Conservation (phyloP, 2,888 invertebrate genomes). For the Lypha dubia region DNA sequence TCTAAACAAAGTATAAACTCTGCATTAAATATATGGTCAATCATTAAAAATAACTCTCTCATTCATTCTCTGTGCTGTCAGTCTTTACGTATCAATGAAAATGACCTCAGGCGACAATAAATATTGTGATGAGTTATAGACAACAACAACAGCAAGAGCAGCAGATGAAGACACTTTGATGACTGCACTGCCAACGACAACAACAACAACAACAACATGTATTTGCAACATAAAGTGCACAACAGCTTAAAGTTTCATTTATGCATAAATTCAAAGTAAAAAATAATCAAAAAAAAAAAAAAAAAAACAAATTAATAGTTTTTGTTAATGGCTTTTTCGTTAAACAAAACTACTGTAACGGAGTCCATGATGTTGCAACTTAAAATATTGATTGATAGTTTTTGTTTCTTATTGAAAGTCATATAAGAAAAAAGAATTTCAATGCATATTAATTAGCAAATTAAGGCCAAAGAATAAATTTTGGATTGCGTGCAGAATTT, state of each 20-base stretch:
- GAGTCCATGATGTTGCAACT: slow-evolving; percentile 30
- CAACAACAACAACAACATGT: background rate
- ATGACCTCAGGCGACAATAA: slow-evolving; percentile 68
- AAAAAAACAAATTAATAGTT: slow-evolving; percentile 39
- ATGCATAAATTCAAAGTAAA: background rate
- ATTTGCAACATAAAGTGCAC: background rate
- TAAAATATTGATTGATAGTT: slow-evolving; percentile 66
- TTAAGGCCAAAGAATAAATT: slow-evolving; percentile 25
- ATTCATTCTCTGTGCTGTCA: background rate
- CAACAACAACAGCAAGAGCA: background rate
- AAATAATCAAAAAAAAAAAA: background rate
- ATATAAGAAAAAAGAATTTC: slow-evolving; percentile 32
- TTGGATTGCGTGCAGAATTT: background rate
- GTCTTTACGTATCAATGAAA: slow-evolving; percentile 45
- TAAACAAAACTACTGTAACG: background rate
- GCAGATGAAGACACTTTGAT: background rate
- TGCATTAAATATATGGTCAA: slow-evolving; percentile 38
- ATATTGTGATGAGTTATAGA: slow-evolving; percentile 65
- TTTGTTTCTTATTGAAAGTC: slow-evolving; percentile 23
- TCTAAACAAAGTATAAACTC: slow-evolving; percentile 45
- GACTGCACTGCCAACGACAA: slow-evolving; percentile 14
- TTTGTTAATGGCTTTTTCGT: slow-evolving; percentile 42
- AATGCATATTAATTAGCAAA: slow-evolving; percentile 69
- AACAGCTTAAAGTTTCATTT: slow-evolving; percentile 19
- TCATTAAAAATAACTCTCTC: slow-evolving; percentile 42